Conservation (phyloP, 2,888 invertebrate species). For the Clostera curtula region DNA sequence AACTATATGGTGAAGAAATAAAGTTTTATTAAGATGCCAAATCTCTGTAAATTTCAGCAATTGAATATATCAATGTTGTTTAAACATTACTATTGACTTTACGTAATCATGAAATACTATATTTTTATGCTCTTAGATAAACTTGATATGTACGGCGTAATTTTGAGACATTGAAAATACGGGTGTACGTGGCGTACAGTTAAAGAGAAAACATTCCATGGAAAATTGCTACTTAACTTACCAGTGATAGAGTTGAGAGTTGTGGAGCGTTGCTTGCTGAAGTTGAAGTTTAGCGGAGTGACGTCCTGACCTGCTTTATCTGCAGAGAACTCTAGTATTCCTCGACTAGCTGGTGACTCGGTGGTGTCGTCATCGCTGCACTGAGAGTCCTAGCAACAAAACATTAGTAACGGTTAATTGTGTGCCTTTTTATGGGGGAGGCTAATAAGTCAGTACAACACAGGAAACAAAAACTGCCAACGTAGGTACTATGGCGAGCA, state of each 20-base stretch:
- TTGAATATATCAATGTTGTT: no score
- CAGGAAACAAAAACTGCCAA: no score
- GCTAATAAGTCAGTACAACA: no score
- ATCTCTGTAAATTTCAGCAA: no score
- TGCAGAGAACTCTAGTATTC: constrained; percentile 88
- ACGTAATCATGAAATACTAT: no score
- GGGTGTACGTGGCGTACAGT: constrained; percentile 26
- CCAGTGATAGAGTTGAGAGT: constrained; percentile 86
- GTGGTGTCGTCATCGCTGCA: constrained; percentile 70
- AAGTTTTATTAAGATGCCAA: no score
- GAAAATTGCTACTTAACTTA: constrained; percentile 30
- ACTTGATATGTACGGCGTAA: no score
- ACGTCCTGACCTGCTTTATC: constrained; percentile 92
- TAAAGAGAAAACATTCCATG: constrained; percentile 28
- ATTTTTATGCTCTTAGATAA: no score
- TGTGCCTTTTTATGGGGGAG: no score
- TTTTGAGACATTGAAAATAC: constrained; percentile 14
- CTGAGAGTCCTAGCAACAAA: constrained; percentile 54
- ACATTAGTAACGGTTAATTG: neutral
- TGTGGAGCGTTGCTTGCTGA: constrained; percentile 81
- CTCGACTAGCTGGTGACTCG: constrained; percentile 75
- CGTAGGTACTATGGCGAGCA: no score
- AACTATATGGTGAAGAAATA: no score
- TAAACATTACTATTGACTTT: no score
- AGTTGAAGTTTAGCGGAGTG: constrained; percentile 88